phyloP scores from a whole-genome alignment of 2,797 vertebrate genomes.

The Microcaecilia unicolor region DNA sequence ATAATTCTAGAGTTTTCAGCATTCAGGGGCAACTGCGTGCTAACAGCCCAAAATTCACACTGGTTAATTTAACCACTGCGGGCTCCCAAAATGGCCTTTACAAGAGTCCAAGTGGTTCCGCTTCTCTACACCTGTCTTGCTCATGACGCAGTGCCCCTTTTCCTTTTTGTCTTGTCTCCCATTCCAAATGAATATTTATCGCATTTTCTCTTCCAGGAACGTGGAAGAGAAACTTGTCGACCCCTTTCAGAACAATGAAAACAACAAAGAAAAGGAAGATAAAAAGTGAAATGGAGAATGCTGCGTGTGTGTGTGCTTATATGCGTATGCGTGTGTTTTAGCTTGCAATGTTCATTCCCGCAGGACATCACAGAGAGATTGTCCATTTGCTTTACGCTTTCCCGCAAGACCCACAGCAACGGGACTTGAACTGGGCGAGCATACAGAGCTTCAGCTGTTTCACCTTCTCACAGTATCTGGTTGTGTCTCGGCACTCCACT shows the following conservation, averaged over 20 bases:
- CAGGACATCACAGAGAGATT: constrained; percentile 14
- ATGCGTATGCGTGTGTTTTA: constrained; percentile 33
- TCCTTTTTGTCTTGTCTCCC: constrained; percentile 1
- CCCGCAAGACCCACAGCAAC: constrained; percentile 86
- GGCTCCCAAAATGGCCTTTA: no score
- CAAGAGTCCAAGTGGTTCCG: neutral
- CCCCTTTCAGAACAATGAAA: constrained; percentile 22
- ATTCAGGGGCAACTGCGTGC: no score
- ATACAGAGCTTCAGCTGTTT: constrained; percentile 87
- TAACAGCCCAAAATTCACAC: no score
- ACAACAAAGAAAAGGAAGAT: constrained; percentile 35
- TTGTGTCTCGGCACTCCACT: constrained; percentile 88
- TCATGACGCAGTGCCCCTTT: neutral
- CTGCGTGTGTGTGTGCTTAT: no score
- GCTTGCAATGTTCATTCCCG: constrained; percentile 31
- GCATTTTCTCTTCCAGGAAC: constrained; percentile 26
- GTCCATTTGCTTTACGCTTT: constrained; percentile 64
- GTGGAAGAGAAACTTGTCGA: constrained; percentile 31
- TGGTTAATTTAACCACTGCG: no score
- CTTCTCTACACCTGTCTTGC: neutral
- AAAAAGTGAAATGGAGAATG: constrained; percentile 50
- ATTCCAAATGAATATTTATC: constrained; percentile 3
- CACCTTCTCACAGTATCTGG: constrained; percentile 90
- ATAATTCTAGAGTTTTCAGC: no score
- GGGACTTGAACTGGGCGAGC: constrained; percentile 81